phyloP scores from a whole-genome alignment of 2,888 invertebrate genomes.

The Perithous albicinctus region DNA sequence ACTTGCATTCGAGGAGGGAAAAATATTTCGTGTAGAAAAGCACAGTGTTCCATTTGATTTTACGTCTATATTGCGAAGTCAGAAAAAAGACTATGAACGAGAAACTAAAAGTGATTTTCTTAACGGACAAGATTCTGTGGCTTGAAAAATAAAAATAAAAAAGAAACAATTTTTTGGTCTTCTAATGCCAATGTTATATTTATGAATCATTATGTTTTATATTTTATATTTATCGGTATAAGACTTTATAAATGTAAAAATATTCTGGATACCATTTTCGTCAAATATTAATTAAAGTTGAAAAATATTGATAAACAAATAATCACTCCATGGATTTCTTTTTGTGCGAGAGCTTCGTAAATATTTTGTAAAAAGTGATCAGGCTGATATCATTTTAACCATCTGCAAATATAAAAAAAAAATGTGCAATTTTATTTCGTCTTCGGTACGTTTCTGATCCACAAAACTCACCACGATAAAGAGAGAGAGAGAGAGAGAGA shows the following conservation, averaged over 20 bases:
- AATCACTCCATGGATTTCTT: too few species aligned
- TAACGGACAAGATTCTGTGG: constrained; percentile 20
- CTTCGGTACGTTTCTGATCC: constrained; percentile 2
- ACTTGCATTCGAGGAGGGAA: neutral
- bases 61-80: neutral
- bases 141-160: neutral
- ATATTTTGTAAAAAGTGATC: too few species aligned
- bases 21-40: neutral
- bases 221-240: neutral
- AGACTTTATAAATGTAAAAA: neutral
- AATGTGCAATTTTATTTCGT: constrained; percentile 18
- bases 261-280: neutral
- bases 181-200: neutral
- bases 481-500: neutral
- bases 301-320: neutral
- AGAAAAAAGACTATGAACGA: neutral
- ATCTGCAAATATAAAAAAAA: too few species aligned
- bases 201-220: neutral
- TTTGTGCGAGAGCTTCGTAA: too few species aligned
- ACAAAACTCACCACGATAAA: neutral
- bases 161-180: neutral
- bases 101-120: constrained; percentile 39
- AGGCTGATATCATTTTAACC: too few species aligned
- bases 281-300: neutral
- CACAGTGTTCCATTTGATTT: constrained; percentile 16